Conservation (phyloP, 2,797 vertebrate genomes). For the Poecilia picta region DNA sequence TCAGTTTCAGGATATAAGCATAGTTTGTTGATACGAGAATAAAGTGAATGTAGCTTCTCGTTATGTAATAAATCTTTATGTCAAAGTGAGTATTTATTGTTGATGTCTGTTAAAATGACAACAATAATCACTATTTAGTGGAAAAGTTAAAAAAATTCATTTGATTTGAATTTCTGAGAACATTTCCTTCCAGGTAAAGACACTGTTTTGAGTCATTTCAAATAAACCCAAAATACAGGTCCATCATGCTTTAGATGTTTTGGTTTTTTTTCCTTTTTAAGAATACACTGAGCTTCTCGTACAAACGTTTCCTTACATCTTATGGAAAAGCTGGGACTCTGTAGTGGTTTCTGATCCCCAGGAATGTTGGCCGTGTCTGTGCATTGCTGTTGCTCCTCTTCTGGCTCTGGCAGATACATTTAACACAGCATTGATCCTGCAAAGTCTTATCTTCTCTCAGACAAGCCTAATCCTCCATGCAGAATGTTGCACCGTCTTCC, state of each 20-base stretch:
- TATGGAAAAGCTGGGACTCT: conserved; percentile 26
- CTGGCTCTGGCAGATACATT: conserved; percentile 72
- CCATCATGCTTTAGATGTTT: not conserved
- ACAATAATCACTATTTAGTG: not conserved
- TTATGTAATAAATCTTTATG: not conserved
- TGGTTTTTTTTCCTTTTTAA: not conserved
- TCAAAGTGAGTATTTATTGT: not conserved
- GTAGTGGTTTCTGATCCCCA: conserved; percentile 49
- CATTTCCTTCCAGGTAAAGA: not conserved
- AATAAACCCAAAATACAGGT: not conserved
- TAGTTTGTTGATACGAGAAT: not conserved
- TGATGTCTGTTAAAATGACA: not conserved
- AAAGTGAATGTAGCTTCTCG: not conserved
- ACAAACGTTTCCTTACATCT: conserved; percentile 36
- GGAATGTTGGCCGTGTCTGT: conserved; percentile 71
- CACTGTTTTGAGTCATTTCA: not conserved
- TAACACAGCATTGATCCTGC: conserved; percentile 74
- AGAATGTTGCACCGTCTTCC: conserved; percentile 63
- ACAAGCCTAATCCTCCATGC: conserved; percentile 72
- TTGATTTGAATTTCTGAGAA: not conserved
- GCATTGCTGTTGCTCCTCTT: conserved; percentile 48
- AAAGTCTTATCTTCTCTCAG: conserved; percentile 75
- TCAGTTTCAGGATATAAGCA: not conserved
- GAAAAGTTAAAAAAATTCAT: not conserved
- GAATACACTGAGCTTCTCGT: conserved; percentile 9